Evolutionary conservation across 2,888 invertebrate species (phyloP).

Genomic region (Alcis repandata): DNA sequence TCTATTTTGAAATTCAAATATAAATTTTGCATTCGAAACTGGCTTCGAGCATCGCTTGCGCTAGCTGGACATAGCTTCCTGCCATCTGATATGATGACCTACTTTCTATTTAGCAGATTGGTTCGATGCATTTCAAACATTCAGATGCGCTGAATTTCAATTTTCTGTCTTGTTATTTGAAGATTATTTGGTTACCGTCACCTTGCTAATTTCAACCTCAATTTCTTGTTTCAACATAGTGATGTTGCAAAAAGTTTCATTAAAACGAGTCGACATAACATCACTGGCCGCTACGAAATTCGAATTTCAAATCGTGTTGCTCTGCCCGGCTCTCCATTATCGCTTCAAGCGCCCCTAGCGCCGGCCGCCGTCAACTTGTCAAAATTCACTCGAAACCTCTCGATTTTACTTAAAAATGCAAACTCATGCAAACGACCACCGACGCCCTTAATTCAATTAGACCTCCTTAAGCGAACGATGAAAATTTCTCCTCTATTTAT

Average conservation of each 20-base stretch:
- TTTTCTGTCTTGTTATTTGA: background rate
- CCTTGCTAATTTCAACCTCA: background rate
- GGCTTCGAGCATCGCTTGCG: constrained; percentile 65
- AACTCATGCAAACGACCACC: constrained; percentile 84
- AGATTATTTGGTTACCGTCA: background rate
- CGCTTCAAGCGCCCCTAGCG: constrained; percentile 56
- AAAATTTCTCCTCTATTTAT: constrained; percentile 69
- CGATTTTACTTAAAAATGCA: constrained; percentile 81
- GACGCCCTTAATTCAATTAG: constrained; percentile 80
- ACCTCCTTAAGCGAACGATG: constrained; percentile 75
- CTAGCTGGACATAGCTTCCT: constrained; percentile 63
- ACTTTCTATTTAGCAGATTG: constrained; percentile 32
- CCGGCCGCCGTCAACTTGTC: constrained; percentile 68
- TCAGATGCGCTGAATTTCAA: too few relatives aligned
- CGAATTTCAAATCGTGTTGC: constrained; percentile 56
- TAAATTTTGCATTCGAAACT: constrained; percentile 82
- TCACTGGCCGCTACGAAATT: constrained; percentile 31
- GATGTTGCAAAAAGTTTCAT: too few relatives aligned
- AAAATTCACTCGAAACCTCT: constrained; percentile 72
- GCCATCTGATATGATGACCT: constrained; percentile 57
- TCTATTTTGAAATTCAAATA: constrained; percentile 85
- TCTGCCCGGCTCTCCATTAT: constrained; percentile 38
- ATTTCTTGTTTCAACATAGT: too few relatives aligned
- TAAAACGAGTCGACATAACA: constrained; percentile 7
- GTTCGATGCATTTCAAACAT: background rate